Conservation (phyloP, 1,140 invertebrate genomes). For the Caerostris darwini region DNA sequence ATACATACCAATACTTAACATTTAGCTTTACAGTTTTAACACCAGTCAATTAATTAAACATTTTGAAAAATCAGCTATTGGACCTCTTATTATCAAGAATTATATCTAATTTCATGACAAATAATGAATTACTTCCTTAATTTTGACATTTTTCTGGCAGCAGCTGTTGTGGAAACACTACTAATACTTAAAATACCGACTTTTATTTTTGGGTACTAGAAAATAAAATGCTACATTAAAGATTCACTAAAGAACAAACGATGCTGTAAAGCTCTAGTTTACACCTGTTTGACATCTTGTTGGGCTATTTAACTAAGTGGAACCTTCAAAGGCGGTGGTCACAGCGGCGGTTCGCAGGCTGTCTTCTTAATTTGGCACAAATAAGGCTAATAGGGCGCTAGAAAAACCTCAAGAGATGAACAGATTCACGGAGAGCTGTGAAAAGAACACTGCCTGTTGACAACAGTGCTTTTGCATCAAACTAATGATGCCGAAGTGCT, state of each 20-base stretch:
- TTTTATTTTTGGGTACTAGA: neutral
- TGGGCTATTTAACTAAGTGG: constrained; percentile 14
- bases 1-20: too few species aligned
- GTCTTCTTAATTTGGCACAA: neutral
- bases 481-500: neutral
- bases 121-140: too few species aligned
- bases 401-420: constrained; percentile 25
- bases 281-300: constrained; percentile 5
- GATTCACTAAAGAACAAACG: neutral
- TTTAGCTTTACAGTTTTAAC: too few species aligned
- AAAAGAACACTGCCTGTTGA: neutral
- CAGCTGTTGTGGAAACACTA: neutral
- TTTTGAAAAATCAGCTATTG: too few species aligned
- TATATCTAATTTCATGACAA: too few species aligned
- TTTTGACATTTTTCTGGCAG: neutral
- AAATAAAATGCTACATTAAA: neutral
- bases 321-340: neutral
- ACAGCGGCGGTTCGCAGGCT: neutral
- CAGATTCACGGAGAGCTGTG: neutral
- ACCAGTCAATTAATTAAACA: too few species aligned
- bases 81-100: too few species aligned
- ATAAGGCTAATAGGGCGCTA: neutral
- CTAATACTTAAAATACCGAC: neutral
- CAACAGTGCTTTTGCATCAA: neutral
- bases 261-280: neutral